Conservation (phyloP, 2,113 vertebrate species). For the Felis chaus region DNA sequence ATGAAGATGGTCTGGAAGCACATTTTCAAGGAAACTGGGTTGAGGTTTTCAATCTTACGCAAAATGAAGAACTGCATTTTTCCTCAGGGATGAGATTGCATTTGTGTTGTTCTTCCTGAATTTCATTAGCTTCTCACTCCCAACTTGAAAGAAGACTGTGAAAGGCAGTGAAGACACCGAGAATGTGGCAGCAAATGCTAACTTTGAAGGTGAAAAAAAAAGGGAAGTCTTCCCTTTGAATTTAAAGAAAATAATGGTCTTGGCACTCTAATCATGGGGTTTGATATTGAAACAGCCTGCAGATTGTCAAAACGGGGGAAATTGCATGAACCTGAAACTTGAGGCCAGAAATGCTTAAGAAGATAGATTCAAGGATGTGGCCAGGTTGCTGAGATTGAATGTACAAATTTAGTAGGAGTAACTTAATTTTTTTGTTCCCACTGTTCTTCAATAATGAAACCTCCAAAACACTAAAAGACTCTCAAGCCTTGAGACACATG, state of each 20-base stretch:
- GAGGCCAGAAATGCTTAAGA: slow-evolving; percentile 53
- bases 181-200: slow-evolving; percentile 53
- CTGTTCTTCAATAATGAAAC: slow-evolving; percentile 47
- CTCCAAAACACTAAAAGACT: slow-evolving; percentile 38
- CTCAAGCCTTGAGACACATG: slow-evolving; percentile 53
- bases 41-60: slow-evolving; percentile 63
- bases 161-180: slow-evolving; percentile 65
- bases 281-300: slow-evolving; percentile 56
- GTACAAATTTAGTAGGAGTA: slow-evolving; percentile 62
- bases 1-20: slow-evolving; percentile 49
- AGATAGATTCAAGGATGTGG: slow-evolving; percentile 51
- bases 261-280: slow-evolving; percentile 46
- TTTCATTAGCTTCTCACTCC: slow-evolving; percentile 73
- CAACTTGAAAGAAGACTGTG: slow-evolving; percentile 67
- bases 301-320: slow-evolving; percentile 55
- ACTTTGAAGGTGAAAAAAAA: slow-evolving; percentile 64
- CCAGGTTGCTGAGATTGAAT: slow-evolving; percentile 50
- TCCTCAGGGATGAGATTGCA: slow-evolving; percentile 49
- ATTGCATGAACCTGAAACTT: slow-evolving; percentile 50
- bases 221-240: slow-evolving; percentile 54
- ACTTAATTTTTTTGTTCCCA: slow-evolving; percentile 60
- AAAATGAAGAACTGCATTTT: slow-evolving; percentile 55
- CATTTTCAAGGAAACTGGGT: slow-evolving; percentile 55
- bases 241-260: slow-evolving; percentile 65
- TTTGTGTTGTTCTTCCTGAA: slow-evolving; percentile 67